Percentiles rank a stretch among this genome's conserved stretches.
These are phyloP conservation scores for Eupithecia abbreviata DNA, from an alignment of 2,888 invertebrate species.

Conservation along the genomic window DNA sequence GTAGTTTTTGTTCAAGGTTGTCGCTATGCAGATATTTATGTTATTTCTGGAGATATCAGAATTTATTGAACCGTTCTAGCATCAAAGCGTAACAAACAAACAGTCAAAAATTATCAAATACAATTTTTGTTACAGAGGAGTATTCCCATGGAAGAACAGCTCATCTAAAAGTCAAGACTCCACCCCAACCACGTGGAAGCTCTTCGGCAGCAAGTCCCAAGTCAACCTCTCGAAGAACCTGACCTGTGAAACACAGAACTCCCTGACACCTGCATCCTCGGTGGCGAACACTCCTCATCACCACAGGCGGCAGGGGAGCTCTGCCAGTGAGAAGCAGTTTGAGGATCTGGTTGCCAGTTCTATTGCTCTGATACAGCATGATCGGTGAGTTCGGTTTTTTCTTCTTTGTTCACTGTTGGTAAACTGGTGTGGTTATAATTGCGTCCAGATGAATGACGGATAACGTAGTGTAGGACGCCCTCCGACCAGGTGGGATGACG, in stretches of 20 bases:
- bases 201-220: constrained; percentile 76
- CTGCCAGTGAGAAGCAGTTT: constrained; percentile 81
- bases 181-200: constrained; percentile 64
- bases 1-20: not conserved
- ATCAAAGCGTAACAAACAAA: not conserved
- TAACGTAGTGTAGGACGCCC: not conserved
- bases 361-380: constrained; percentile 88
- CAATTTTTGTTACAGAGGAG: constrained; percentile 76
- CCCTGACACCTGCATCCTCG: constrained; percentile 67
- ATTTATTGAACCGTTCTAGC: not conserved
- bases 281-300: constrained; percentile 74
- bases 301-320: constrained; percentile 77
- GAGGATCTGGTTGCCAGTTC: constrained; percentile 87
- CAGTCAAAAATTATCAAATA: not conserved
- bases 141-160: constrained; percentile 80
- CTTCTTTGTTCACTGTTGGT: not conserved
- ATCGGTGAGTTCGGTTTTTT: constrained; percentile 71
- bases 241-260: constrained; percentile 61
- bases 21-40: not conserved
- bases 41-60: not conserved
- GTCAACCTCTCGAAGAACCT: constrained; percentile 66
- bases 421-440: not conserved
- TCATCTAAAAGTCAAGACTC: constrained; percentile 67
- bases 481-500: too few relatives aligned
- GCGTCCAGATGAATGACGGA: not conserved